Evolutionary conservation across 1,140 invertebrate genomes (phyloP).

Genomic region (Pogonus chalceus): DNA sequence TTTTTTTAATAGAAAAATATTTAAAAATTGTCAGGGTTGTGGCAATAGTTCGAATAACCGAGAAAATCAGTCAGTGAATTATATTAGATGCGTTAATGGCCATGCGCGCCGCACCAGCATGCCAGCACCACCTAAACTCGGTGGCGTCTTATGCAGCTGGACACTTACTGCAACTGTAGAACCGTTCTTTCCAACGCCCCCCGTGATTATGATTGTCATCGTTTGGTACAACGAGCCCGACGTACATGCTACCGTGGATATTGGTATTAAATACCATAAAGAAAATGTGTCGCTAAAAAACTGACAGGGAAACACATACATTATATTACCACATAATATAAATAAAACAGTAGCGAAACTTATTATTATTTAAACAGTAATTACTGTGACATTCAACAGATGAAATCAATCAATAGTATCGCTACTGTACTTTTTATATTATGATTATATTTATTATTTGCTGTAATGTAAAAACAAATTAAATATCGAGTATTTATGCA

Average conservation of each 20-base stretch:
- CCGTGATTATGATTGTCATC: conserved; percentile 72
- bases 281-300: conserved; percentile 46
- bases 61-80: too few species aligned
- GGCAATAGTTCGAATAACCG: too few species aligned
- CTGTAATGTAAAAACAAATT: too few species aligned
- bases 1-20: too few species aligned
- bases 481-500: too few species aligned
- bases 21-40: too few species aligned
- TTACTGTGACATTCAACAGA: too few species aligned
- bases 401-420: too few species aligned
- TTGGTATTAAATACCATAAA: conserved; percentile 61
- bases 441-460: too few species aligned
- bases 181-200: conserved; percentile 95
- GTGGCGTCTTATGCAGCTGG: conserved; percentile 17
- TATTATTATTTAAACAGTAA: too few species aligned
- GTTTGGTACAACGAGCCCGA: conserved; percentile 56
- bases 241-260: conserved; percentile 58
- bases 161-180: conserved; percentile 76
- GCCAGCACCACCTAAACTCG: conserved; percentile 21
- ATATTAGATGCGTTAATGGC: conserved; percentile 15
- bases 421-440: too few species aligned
- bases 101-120: conserved; percentile 37
- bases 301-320: conserved; percentile 17
- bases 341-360: too few species aligned
- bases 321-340: not conserved